phyloP scores from a whole-genome alignment of 1,140 invertebrate species.

The Macrocentrus cingulum region DNA sequence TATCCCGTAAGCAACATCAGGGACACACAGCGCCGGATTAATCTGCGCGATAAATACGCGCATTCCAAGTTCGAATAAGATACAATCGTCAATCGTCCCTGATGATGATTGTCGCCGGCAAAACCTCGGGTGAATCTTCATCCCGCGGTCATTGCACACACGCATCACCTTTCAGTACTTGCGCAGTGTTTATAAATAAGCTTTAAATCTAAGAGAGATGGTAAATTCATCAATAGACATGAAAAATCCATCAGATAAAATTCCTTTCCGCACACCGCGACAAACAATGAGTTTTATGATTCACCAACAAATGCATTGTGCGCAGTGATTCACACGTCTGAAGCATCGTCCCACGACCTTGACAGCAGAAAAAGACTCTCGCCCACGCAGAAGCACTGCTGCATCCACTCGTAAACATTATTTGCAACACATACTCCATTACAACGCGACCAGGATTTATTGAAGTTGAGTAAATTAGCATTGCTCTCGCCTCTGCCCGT shows the following conservation, averaged over 20 bases:
- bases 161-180: too few species aligned
- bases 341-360: constrained; percentile 22
- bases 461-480: constrained; percentile 23
- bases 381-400: constrained; percentile 13
- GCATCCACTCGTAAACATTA: constrained; percentile 3
- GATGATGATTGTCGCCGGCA: constrained; percentile 12
- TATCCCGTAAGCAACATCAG: not conserved
- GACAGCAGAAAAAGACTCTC: constrained; percentile 18
- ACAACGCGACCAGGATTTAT: constrained; percentile 15
- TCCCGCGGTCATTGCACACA: too few species aligned
- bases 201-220: too few species aligned
- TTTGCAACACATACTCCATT: not conserved
- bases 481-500: not conserved
- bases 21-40: not conserved
- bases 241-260: too few species aligned
- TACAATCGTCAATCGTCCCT: constrained; percentile 17
- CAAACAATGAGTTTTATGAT: constrained; percentile 10
- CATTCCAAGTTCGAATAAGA: constrained; percentile 10
- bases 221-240: too few species aligned
- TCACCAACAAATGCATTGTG: not conserved
- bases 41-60: constrained; percentile 4
- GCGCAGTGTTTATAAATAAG: too few species aligned
- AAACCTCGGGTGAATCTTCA: too few species aligned
- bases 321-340: constrained; percentile 24
- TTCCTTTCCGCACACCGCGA: too few species aligned